Evolutionary conservation across 1,140 invertebrate species (phyloP), one percentile per base, ranked within the genome.

Genomic region (Littorina saxatilis): DNA sequence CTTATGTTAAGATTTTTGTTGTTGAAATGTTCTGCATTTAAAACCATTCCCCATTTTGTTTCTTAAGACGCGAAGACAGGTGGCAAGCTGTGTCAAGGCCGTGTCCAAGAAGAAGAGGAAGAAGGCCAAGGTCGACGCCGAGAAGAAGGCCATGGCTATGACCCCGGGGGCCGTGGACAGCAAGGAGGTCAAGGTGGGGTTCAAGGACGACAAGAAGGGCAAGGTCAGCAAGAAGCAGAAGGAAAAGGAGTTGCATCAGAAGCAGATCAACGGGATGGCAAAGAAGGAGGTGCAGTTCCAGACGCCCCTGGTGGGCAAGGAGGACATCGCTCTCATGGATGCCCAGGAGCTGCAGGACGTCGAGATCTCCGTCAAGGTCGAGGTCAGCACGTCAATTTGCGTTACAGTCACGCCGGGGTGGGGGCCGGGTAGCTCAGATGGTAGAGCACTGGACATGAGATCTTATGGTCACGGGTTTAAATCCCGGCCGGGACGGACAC

Each of bases 291-390:
- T 88, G 50, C 83, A 84, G 3, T 90, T 90, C 80, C 77, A 83
- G 2, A 87, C 85, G 37, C 86, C 88, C 47, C 32, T 83, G 13
- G 81, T 78, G 15, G 81, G 73, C 20, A 89, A 87, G 37, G 90
- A 91, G 61, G 85, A 88, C 32, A 84, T 88, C 79, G 87, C 90
- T 20, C 81, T 91, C 5, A 90, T 90, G 72, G 85, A 86, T 11
- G 84, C 63, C 23, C 76, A 50, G 39, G 86, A 86, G 15, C 35
- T 50, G 1, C 77, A 84, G 23, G 85, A 87, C 27, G 78, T 86
- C 72, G 84, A 88, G 79, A 82, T 86, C n/a, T 79, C 83, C 32
- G 82, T 90, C 47, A 86, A 87, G 72, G 76, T 89, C 32, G 86
- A 88, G 77, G 85, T 88, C 78, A 58, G 55, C 23, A 23, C 9